phyloP scores from a whole-genome alignment of 1,140 invertebrate genomes.

The Thalassaphorura encarpata region DNA sequence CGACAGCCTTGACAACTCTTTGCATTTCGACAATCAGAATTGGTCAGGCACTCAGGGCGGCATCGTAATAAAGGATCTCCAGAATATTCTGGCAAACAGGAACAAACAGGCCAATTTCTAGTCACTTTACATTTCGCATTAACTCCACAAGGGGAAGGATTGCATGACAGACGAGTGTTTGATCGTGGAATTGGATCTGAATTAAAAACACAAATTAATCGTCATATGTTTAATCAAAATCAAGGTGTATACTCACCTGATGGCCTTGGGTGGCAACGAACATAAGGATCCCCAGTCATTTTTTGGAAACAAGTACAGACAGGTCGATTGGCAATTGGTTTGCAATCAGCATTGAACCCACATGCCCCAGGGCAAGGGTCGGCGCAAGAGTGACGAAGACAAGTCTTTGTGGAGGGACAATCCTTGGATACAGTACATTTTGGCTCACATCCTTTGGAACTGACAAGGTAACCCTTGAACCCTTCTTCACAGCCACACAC shows the following conservation, averaged over 20 bases:
- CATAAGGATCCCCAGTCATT: slow-evolving; percentile 34
- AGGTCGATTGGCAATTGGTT: neutral
- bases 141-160: slow-evolving; percentile 60
- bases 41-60: slow-evolving; percentile 48
- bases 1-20: slow-evolving; percentile 37
- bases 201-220: neutral
- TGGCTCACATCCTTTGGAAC: slow-evolving; percentile 47
- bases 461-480: slow-evolving; percentile 49
- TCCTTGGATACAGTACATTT: slow-evolving; percentile 60
- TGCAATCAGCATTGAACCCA: slow-evolving; percentile 43
- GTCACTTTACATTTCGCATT: slow-evolving; percentile 55
- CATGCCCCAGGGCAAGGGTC: slow-evolving; percentile 67
- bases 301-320: slow-evolving; percentile 28
- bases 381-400: slow-evolving; percentile 56
- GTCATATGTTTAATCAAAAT: neutral
- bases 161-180: slow-evolving; percentile 43
- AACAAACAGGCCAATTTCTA: slow-evolving; percentile 45
- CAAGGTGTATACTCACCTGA: neutral
- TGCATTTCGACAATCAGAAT: slow-evolving; percentile 55
- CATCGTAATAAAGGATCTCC: slow-evolving; percentile 24
- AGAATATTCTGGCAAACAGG: slow-evolving; percentile 44
- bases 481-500: slow-evolving; percentile 50
- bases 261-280: slow-evolving; percentile 23
- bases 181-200: neutral
- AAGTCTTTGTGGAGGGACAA: slow-evolving; percentile 54